These are phyloP conservation scores for Periparus ater DNA, from an alignment of 2,797 vertebrate genomes.

Conservation along the genomic window DNA sequence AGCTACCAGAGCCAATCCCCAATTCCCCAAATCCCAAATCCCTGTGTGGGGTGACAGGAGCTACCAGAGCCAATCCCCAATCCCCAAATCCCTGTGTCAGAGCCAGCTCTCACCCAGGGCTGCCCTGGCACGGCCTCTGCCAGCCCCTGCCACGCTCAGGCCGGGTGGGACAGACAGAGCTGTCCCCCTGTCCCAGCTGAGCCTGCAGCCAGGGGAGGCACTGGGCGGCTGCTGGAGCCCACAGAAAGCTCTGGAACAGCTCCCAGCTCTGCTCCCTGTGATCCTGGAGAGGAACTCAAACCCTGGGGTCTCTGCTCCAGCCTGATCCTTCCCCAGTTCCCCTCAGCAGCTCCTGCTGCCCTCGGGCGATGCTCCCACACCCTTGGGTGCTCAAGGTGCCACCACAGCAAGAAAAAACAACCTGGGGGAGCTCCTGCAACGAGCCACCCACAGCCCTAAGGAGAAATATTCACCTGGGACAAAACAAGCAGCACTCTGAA, in stretches of 20 bases:
- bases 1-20: no score
- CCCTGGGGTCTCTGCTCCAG: neutral
- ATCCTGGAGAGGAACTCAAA: neutral
- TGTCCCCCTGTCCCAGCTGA: neutral
- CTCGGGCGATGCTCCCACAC: accelerated
- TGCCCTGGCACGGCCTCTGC: neutral
- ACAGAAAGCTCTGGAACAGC: no score
- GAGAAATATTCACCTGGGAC: no score
- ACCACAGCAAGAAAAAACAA: neutral
- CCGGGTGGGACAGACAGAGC: neutral
- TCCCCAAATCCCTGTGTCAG: no score
- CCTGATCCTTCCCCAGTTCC: accelerated
- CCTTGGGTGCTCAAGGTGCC: neutral
- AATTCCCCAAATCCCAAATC: no score
- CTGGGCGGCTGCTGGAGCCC: neutral
- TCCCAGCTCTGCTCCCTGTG: no score
- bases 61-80: no score
- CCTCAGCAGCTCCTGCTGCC: neutral
- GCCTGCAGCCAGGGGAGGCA: neutral
- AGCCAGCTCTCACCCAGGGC: no score
- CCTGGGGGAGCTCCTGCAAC: neutral
- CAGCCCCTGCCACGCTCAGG: neutral
- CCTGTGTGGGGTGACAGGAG: no score
- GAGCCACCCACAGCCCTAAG: neutral
- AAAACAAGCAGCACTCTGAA: neutral